These are phyloP conservation scores for Chionodraco myersi DNA, from an alignment of 2,113 vertebrate species.

Conservation along the genomic window DNA sequence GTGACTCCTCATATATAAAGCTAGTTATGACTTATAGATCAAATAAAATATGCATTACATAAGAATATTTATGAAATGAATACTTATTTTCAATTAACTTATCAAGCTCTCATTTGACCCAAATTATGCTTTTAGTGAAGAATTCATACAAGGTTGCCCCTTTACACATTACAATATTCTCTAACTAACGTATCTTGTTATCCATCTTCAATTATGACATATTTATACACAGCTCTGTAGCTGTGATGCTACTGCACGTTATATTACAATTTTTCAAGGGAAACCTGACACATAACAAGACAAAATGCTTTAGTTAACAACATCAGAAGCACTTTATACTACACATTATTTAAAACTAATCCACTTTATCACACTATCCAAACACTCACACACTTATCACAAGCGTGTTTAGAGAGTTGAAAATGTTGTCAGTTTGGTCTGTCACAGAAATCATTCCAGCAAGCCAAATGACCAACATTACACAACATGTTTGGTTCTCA, in stretches of 20 bases:
- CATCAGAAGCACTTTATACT: constrained; percentile 20
- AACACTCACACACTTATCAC: constrained; percentile 37
- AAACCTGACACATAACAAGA: constrained; percentile 38
- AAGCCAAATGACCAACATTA: constrained; percentile 27
- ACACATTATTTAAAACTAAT: constrained; percentile 32
- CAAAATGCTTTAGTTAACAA: constrained; percentile 25
- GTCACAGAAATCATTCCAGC: constrained; percentile 43
- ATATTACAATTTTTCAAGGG: constrained; percentile 15
- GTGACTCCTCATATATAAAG: constrained; percentile 41
- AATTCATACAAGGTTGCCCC: background rate
- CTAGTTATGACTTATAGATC: constrained; percentile 18
- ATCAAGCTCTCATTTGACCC: background rate
- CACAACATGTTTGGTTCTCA: constrained; percentile 45
- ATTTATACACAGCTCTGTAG: constrained; percentile 2
- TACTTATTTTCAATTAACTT: background rate
- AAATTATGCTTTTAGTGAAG: background rate
- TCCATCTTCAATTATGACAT: background rate
- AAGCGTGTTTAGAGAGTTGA: constrained; percentile 40
- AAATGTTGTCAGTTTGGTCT: constrained; percentile 40
- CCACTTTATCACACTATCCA: constrained; percentile 15
- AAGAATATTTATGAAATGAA: background rate
- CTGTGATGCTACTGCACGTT: constrained; percentile 26
- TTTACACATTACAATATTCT: background rate
- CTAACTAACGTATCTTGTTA: background rate
- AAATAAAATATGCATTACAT: constrained; percentile 5